A percentile compares a stretch with the other conserved stretches of the same genome.
phyloP scores from a whole-genome alignment of 2,797 vertebrate species.

The Parauchenoglanis ngamensis region DNA sequence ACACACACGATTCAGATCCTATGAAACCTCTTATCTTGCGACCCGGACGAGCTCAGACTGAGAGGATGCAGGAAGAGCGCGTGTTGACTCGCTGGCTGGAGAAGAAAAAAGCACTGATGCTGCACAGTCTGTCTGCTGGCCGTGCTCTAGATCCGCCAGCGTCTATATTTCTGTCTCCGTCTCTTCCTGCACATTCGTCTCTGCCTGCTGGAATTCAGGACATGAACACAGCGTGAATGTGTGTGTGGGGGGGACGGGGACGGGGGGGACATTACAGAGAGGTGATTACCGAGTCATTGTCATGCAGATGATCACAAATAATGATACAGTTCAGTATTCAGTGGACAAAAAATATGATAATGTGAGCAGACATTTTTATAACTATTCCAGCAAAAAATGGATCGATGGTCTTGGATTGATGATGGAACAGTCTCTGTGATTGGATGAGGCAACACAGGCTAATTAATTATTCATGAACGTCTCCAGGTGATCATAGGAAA shows the following conservation, averaged over 20 bases:
- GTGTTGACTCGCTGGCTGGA: not conserved
- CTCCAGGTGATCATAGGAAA: not conserved
- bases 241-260: slow-evolving; percentile 3
- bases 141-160: not conserved
- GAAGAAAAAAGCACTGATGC: not conserved
- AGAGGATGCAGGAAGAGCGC: not conserved
- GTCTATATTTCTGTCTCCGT: not conserved
- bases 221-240: slow-evolving; percentile 1
- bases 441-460: not conserved
- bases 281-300: not conserved
- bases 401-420: not conserved
- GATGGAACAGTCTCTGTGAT: not conserved
- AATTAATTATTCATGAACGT: not conserved
- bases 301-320: not conserved
- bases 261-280: not conserved
- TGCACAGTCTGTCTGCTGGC: not conserved
- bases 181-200: not conserved
- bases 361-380: not conserved
- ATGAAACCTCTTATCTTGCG: not conserved
- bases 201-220: slow-evolving; percentile 5
- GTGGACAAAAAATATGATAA: not conserved
- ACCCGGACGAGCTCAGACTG: not conserved
- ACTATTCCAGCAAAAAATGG: not conserved
- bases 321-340: not conserved
- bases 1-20: too few relatives aligned